Base-by-base conservation (phyloP, 2,888 invertebrate species). In the Ypsolopha scabrella region DNA sequence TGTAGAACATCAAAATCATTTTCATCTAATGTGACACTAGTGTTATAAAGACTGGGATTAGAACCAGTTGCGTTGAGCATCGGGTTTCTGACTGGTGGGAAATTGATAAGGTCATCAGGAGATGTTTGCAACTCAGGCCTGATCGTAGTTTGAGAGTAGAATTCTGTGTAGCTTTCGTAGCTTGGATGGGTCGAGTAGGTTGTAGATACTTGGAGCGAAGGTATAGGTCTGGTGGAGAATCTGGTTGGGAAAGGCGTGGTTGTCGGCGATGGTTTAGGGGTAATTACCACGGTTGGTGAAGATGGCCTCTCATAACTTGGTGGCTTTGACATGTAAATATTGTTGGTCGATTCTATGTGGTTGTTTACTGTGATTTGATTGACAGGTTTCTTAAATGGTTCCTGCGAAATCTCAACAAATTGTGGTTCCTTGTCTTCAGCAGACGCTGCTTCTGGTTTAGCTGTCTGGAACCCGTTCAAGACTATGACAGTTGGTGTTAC, bases 21-120 rank as follows among this genome's bases (percentile, higher is more conserved):
- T 1, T 88, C 88, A 6, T 87, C 80, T 57, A 88, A 76, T 0
- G 89, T 77, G n/a, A 87, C 70, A 33, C 82, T 87, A 6, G 86
- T 80, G 47, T 88, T 88, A 49, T 70, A 88, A 0, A 81, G 59
- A 0, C 77, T 80, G 7, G 87, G 74, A 33, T 87, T 82, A 0
- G 89, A 85, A 0, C 88, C 85, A 0, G 93, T 92, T 60, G 91
- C 90, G 56, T 94, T 94, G 0, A 94, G 77, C 78, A 94, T 92
- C 0, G 95, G 95, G 70, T 95, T 94, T 47, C 95, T 88, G 0
- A 94, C 95, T 0, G 95, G 95, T 11, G 95, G 95, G 80, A 95
- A 95, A 61, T 94, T 94, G 38, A 91, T 91, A 24, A 91, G 76
- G 55, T 94, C 92, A 62, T 93, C 91, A 0, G 90, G 88, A 0